A percentile compares a stretch with the other conserved stretches of the same genome.
These are phyloP conservation scores for Styela clava DNA, from an alignment of 23 tunicate species.

Conservation along the genomic window DNA sequence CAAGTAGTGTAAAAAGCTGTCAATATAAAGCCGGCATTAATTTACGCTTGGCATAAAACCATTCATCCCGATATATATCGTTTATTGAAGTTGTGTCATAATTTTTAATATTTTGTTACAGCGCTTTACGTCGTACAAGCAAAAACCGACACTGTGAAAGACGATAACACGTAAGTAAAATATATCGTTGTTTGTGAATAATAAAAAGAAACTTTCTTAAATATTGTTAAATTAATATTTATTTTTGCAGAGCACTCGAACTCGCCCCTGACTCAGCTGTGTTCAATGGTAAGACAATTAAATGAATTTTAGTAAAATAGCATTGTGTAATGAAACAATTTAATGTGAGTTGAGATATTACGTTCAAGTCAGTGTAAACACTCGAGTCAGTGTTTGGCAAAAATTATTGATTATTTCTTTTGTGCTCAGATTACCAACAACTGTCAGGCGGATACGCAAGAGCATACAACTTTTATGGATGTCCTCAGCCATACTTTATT, in stretches of 20 bases:
- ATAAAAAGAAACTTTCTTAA: no score
- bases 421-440: background rate
- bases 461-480: conserved; percentile 8
- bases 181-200: background rate
- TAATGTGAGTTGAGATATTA: no score
- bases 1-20: no score
- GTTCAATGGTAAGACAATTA: background rate
- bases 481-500: conserved; percentile 62
- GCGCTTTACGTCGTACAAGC: background rate
- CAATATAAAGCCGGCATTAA: no score
- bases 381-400: no score
- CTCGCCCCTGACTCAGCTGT: background rate
- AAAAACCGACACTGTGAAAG: background rate
- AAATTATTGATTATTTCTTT: no score
- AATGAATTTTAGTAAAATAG: no score
- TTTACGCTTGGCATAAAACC: no score
- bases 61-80: no score
- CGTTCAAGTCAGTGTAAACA: no score
- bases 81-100: no score
- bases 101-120: background rate
- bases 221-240: background rate
- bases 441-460: conserved; percentile 6
- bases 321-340: no score
- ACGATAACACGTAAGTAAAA: background rate
- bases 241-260: background rate